Base-by-base conservation (phyloP, 2,888 invertebrate species). In the Cosmopolites sordidus region DNA sequence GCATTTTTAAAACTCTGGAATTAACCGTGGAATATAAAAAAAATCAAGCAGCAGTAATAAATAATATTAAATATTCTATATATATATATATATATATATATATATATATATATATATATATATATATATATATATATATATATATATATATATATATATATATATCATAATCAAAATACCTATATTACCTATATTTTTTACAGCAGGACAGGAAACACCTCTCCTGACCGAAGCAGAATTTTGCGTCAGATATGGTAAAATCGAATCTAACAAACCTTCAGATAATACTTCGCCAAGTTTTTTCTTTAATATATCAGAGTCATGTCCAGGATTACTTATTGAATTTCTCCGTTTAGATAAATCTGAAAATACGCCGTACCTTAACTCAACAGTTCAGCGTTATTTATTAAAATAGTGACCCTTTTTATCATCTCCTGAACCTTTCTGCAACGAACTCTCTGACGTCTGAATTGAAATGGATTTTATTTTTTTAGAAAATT, bases 251-350 rank as follows among this genome's bases (percentile, higher is more conserved):
- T 89, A 89, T 0, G 91, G 87, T 43, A 91, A 72, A 51, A 92
- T 85, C 0, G 90, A 89, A 73, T 92, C 92, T 43, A 91, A 72
- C 54, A 92, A 79, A 9, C 91, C 91, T 75, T 91, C 91, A 43
- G 86, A 84, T 57, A 92, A 78, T 1, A 90, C 82, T 75, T 89
- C 73, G 58, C 64, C 68, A 38, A 72, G 61, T 64, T 64, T 70
- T 18, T 49, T 60, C 62, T 65, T 71, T 49, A 74, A 58, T 8
- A 64, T 45, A 38, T 67, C 68, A 1, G 62, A 54, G 40, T 58
- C 43, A 2, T 42, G 41, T 1, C 8, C 6, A 4, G 41, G 1
- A 14, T 12, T 50, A 2, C 2, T 33, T 16, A 18, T 45, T 2
- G 54, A 54, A 18, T 37, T 41, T 41, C 30, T 46, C 22, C 41